Evolutionary conservation across 2,888 invertebrate genomes (phyloP).

Genomic region (Scaptomyza cyrtandrae): DNA sequence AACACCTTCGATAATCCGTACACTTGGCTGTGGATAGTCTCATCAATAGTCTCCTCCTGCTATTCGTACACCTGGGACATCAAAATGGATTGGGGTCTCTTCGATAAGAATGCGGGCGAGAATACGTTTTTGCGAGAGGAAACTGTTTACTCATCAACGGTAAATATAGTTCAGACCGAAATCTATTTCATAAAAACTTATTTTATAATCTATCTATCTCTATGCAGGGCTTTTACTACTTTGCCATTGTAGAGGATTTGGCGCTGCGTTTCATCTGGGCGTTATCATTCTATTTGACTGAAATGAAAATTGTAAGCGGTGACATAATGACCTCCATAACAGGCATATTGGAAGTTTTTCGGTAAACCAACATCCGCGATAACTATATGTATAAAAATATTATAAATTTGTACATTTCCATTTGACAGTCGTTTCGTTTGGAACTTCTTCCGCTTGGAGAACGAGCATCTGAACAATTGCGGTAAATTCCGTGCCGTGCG

Average conservation of each 20-base stretch:
- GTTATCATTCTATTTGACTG: constrained; percentile 92
- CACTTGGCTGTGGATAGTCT: constrained; percentile 95
- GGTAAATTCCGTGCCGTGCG: constrained; percentile 99
- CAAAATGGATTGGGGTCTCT: constrained; percentile 99
- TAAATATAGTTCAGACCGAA: constrained; percentile 84
- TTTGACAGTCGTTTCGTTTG: constrained; percentile 95
- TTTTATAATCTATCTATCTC: background rate
- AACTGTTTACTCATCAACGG: constrained; percentile 96
- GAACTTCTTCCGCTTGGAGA: constrained; percentile 99
- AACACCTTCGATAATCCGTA: constrained; percentile 91
- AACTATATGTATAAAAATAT: background rate
- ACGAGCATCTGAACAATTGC: constrained; percentile 99
- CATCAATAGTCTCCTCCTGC: constrained; percentile 93
- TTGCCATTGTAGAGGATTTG: constrained; percentile 97
- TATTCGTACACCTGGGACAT: constrained; percentile 99
- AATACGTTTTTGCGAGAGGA: constrained; percentile 96
- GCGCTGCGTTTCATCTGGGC: constrained; percentile 97
- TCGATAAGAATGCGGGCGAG: constrained; percentile 95
- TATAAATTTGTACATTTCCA: background rate
- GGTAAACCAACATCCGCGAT: constrained; percentile 85
- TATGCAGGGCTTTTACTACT: constrained; percentile 92
- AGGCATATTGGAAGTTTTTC: constrained; percentile 94
- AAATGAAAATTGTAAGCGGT: constrained; percentile 89
- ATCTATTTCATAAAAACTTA: background rate
- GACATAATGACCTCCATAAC: constrained; percentile 94